A percentile compares a stretch with the other conserved stretches of the same genome.
These are phyloP conservation scores for Chrysolina oricalcia DNA, from an alignment of 2,888 invertebrate species.

Conservation along the genomic window DNA sequence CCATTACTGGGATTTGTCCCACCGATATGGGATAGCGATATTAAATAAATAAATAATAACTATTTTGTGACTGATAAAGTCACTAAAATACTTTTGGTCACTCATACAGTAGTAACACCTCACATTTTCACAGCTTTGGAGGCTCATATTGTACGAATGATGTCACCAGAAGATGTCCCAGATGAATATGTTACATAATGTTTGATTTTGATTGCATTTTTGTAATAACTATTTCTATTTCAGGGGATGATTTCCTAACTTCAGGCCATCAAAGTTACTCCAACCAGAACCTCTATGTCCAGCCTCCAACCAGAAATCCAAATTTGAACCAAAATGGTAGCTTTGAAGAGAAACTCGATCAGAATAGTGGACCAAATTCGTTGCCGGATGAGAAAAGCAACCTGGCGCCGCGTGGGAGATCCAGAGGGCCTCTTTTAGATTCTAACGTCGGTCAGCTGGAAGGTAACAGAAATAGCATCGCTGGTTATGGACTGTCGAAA, in stretches of 20 bases:
- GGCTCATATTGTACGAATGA: too few species aligned
- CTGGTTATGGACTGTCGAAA: constrained; percentile 68
- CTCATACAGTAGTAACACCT: too few species aligned
- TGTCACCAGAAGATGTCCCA: too few species aligned
- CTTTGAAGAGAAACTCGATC: constrained; percentile 66
- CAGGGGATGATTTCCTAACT: constrained; percentile 71
- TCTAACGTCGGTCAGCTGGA: constrained; percentile 77
- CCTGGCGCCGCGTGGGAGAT: constrained; percentile 77
- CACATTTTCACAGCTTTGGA: too few species aligned
- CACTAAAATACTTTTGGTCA: too few species aligned
- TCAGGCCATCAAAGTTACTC: constrained; percentile 78
- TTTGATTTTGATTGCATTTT: not conserved
- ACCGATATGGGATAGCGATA: too few species aligned
- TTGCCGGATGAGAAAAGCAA: constrained; percentile 80
- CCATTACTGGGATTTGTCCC: too few species aligned
- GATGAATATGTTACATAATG: too few species aligned
- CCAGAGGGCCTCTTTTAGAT: constrained; percentile 79
- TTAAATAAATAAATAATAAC: too few species aligned
- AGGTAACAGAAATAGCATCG: constrained; percentile 71
- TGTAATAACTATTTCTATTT: not conserved
- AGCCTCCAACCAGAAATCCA: constrained; percentile 84
- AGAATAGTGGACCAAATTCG: constrained; percentile 61
- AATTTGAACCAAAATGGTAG: constrained; percentile 68
- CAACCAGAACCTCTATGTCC: constrained; percentile 93
- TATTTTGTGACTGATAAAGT: too few species aligned